These are phyloP conservation scores for Paratrypauchen microcephalus DNA, from an alignment of 2,797 vertebrate species.

Conservation along the genomic window DNA sequence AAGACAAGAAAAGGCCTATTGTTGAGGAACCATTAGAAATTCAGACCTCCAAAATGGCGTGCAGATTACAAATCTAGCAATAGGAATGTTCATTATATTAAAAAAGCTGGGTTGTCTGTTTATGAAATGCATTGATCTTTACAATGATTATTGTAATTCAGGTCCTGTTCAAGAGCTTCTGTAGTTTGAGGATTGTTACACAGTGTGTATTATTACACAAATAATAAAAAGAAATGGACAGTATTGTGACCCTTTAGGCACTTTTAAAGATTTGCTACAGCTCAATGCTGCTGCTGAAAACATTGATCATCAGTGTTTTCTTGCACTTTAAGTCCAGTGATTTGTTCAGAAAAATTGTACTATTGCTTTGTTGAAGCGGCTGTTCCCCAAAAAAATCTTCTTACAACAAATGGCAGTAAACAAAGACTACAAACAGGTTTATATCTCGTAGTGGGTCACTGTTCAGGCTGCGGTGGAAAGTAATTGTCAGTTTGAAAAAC, in stretches of 20 bases:
- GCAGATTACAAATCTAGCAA: slow-evolving; percentile 64
- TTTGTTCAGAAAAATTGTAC: slow-evolving; percentile 59
- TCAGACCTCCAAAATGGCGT: slow-evolving; percentile 56
- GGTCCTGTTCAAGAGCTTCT: slow-evolving; percentile 17
- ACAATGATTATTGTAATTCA: slow-evolving; percentile 28
- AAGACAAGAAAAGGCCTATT: slow-evolving; percentile 64
- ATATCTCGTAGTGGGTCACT: slow-evolving; percentile 46
- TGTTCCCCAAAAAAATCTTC: slow-evolving; percentile 50
- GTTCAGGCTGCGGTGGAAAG: slow-evolving; percentile 81
- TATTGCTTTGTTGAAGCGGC: slow-evolving; percentile 73
- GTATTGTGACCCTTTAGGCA: slow-evolving; percentile 63
- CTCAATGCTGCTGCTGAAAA: slow-evolving; percentile 59
- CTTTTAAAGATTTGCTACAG: slow-evolving; percentile 71
- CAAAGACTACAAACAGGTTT: slow-evolving; percentile 46
- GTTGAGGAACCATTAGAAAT: slow-evolving; percentile 33
- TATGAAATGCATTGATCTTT: slow-evolving; percentile 36
- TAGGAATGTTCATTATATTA: slow-evolving; percentile 49
- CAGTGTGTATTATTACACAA: slow-evolving; percentile 17
- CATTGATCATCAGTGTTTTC: slow-evolving; percentile 35
- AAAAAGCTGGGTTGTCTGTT: slow-evolving; percentile 41
- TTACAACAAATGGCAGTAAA: slow-evolving; percentile 61
- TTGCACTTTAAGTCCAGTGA: slow-evolving; percentile 37
- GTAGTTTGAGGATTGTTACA: slow-evolving; percentile 29
- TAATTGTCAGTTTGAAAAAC: slow-evolving; percentile 93
- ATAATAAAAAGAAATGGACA: slow-evolving; percentile 43